Evolutionary conservation across 2,797 vertebrate species (phyloP), one percentile per base, ranked within the genome.

Genomic region (Buceros bicornis): DNA sequence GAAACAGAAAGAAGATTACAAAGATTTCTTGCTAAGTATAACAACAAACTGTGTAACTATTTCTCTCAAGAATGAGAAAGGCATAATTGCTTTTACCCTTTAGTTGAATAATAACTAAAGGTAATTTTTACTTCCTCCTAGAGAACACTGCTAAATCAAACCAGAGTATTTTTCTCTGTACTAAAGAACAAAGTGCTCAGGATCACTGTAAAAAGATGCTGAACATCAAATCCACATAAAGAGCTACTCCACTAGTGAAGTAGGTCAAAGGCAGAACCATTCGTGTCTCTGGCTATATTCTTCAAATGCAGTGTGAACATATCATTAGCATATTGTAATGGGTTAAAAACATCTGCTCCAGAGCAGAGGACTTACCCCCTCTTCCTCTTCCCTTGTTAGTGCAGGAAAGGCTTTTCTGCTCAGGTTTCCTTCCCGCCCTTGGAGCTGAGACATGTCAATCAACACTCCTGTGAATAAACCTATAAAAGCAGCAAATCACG

Each of bases 11-110:
- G 28, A 53, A 42, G 37, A 42, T 31, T 21, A 61, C 18, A 89
- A 84, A 76, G 7, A 37, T 2, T 50, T 54, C n/a, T 17, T 58
- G 6, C 14, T 53, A 53, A 82, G 22, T 54, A 76, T 45, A 65
- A 29, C 4, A 48, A 18, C 24, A 35, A 77, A 29, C 2, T 33
- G 11, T 8, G 24, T 16, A 77, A 16, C 3, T 0, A 1, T 37
- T 91, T 89, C 43, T 64, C 66, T 82, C 28, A 40, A 71, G 61
- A 83, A 31, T 6, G 73, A 70, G 48, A 47, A 37, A 24, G 8
- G 10, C 74, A 10, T n/a, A 66, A 78, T 16, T 72, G 5, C 8
- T 87, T 65, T 72, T 14, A 20, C 33, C 37, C 82, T 85, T 54
- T 40, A 40, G 10, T 40, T 40, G 12, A 40, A 40, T 40, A 40